Conservation (phyloP, 2,888 invertebrate species). For the Perdita meconis region DNA sequence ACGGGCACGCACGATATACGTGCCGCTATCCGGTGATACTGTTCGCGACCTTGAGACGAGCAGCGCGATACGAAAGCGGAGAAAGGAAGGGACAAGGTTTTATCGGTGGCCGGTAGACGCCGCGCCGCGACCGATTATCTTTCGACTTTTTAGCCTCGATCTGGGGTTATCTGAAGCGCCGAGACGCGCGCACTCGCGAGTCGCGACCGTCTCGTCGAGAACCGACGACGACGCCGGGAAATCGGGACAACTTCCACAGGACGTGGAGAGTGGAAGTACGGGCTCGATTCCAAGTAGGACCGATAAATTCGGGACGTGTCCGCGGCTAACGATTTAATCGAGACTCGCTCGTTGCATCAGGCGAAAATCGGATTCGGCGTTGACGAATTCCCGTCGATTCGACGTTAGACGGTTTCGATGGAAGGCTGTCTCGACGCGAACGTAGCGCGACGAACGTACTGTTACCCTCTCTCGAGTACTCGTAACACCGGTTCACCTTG, state of each 20-base stretch:
- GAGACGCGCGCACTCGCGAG: conserved; percentile 32
- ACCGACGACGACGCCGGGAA: too few relatives aligned
- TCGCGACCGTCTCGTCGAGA: background rate
- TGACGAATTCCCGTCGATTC: conserved; percentile 1
- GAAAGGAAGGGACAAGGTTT: conserved; percentile 34
- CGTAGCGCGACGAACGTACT: background rate
- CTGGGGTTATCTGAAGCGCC: conserved; percentile 60
- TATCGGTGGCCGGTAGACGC: conserved; percentile 45
- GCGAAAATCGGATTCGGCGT: conserved; percentile 16
- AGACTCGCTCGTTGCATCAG: conserved; percentile 20
- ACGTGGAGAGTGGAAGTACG: background rate
- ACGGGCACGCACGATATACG: background rate
- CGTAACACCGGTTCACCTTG: conserved; percentile 15
- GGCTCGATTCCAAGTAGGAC: conserved; percentile 18
- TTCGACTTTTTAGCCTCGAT: conserved; percentile 59
- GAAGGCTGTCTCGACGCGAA: too few relatives aligned
- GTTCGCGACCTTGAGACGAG: conserved; percentile 30
- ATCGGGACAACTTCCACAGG: background rate
- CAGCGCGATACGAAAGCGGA: conserved; percentile 17
- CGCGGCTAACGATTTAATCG: conserved; percentile 52
- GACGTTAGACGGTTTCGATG: too few relatives aligned
- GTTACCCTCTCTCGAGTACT: conserved; percentile 5
- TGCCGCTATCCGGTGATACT: conserved; percentile 9
- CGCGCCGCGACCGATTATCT: conserved; percentile 58
- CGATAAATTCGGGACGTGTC: conserved; percentile 59